Conservation (phyloP, 2,888 invertebrate genomes). For the Phaedon cochleariae region DNA sequence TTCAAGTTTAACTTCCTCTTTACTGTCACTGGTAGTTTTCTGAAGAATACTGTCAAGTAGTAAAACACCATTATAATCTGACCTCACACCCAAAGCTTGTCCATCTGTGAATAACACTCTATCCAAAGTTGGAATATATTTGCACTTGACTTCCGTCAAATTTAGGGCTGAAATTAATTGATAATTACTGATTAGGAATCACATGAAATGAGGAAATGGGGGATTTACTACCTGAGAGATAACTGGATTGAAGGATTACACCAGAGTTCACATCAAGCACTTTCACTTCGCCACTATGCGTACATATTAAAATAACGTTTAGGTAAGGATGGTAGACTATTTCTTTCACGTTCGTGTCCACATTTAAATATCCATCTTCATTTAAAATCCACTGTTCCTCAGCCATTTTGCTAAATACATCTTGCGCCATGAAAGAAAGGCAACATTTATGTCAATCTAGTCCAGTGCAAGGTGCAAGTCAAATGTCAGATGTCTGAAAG, state of each 20-base stretch:
- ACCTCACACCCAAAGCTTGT: conserved; percentile 81
- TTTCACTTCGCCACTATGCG: conserved; percentile 81
- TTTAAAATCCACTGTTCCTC: conserved; percentile 78
- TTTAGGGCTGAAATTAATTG: conserved; percentile 66
- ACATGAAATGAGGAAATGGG: conserved; percentile 1
- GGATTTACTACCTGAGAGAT: conserved; percentile 70
- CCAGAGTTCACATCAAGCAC: conserved; percentile 93
- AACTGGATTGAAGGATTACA: conserved; percentile 84
- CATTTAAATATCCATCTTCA: conserved; percentile 88
- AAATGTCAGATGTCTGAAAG: too few species aligned
- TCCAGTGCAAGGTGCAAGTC: too few species aligned
- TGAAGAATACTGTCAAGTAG: conserved; percentile 90
- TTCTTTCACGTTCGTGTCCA: conserved; percentile 79
- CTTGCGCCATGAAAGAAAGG: conserved; percentile 53
- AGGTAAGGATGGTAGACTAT: conserved; percentile 91
- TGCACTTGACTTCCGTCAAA: conserved; percentile 72
- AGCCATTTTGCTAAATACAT: conserved; percentile 68
- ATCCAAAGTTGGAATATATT: conserved; percentile 81
- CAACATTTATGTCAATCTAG: too few species aligned
- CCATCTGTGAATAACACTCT: conserved; percentile 86
- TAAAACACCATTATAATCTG: conserved; percentile 91
- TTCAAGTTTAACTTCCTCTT: conserved; percentile 84
- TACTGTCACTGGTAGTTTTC: conserved; percentile 77
- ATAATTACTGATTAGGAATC: not conserved
- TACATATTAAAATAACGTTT: conserved; percentile 88